Evolutionary conservation across 2,888 invertebrate species (phyloP).

Genomic region (Apamea sordens): DNA sequence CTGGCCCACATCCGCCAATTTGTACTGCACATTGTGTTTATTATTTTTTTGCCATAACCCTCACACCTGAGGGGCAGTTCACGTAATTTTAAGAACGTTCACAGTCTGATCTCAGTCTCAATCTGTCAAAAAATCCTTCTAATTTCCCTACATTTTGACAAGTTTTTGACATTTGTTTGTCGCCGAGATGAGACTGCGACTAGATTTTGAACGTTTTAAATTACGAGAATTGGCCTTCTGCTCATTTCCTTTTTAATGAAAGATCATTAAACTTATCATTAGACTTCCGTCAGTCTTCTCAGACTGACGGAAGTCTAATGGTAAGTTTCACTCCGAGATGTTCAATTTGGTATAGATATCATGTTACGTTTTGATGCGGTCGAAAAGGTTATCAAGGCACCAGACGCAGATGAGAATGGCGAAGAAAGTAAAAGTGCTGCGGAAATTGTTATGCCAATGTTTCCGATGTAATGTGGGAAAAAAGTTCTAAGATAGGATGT

Average conservation of each 20-base stretch:
- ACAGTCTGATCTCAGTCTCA: no score
- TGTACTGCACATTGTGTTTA: constrained; percentile 54
- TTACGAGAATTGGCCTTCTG: no score
- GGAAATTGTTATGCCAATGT: constrained; percentile 61
- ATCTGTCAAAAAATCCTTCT: no score
- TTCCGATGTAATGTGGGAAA: constrained; percentile 50
- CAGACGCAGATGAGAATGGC: constrained; percentile 36
- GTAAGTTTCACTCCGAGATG: constrained; percentile 57
- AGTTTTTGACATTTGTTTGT: no score
- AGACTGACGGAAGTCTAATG: constrained; percentile 46
- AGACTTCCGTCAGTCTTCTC: no score
- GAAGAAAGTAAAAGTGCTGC: constrained; percentile 61
- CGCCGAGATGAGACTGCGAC: no score
- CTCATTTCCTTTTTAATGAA: constrained; percentile 53
- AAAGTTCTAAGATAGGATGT: constrained; percentile 27
- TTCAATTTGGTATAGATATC: constrained; percentile 51
- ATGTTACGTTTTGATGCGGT: constrained; percentile 46
- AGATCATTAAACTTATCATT: no score
- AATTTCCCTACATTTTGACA: no score
- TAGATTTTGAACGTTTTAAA: no score
- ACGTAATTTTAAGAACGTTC: no score
- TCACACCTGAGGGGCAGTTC: constrained; percentile 21
- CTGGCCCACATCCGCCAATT: constrained; percentile 71
- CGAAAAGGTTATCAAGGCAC: constrained; percentile 56
- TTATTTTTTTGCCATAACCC: constrained; percentile 45